Percentiles rank a stretch among this genome's conserved stretches.
These are phyloP conservation scores for Python bivittatus DNA, from an alignment of 2,113 vertebrate genomes.

Conservation along the genomic window DNA sequence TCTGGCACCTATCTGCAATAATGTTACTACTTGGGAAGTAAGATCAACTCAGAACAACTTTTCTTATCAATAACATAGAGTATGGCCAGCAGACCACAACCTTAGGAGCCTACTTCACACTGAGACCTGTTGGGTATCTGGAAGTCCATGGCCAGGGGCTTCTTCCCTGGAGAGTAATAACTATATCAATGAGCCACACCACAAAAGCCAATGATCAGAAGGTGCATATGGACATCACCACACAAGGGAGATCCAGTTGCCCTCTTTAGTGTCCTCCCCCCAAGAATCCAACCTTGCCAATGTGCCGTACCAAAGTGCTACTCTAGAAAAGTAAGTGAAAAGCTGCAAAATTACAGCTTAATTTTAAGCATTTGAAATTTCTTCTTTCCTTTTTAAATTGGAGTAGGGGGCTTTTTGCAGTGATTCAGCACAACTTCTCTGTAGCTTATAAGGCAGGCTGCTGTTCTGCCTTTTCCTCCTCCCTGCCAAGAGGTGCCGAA, in stretches of 20 bases:
- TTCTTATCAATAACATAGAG: neutral
- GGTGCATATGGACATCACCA: neutral
- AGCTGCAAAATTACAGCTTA: neutral
- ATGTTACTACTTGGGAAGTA: neutral
- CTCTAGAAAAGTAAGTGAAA: neutral
- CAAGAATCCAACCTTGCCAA: neutral
- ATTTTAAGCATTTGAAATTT: neutral
- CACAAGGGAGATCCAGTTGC: neutral
- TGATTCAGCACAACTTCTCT: neutral
- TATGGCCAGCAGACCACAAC: neutral
- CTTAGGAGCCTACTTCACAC: neutral
- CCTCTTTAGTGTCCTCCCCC: neutral
- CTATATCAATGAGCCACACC: neutral
- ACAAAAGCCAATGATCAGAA: neutral
- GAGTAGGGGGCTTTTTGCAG: neutral
- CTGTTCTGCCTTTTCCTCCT: neutral
- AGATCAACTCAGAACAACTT: neutral
- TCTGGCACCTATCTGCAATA: neutral
- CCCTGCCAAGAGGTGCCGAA: neutral
- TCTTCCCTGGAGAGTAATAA: neutral
- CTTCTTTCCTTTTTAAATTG: neutral
- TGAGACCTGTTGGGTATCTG: neutral
- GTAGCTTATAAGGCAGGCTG: neutral
- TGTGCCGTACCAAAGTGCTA: neutral
- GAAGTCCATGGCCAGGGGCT: neutral